A percentile compares a stretch with the other conserved stretches of the same genome.
Evolutionary conservation across 2,888 invertebrate species (phyloP).

Genomic region (Andrena camellia): DNA sequence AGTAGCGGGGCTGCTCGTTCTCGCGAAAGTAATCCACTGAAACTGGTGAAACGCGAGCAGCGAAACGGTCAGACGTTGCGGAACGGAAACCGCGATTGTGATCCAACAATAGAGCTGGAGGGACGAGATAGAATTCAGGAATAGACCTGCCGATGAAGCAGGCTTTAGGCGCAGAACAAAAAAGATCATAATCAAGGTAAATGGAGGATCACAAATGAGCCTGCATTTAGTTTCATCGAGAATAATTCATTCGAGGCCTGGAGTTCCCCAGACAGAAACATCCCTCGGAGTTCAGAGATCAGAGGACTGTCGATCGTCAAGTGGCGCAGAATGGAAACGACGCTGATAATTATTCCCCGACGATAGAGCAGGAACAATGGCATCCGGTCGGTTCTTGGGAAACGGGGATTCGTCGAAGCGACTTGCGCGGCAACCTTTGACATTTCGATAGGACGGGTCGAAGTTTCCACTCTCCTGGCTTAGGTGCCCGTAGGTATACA

Average conservation of each 20-base stretch:
- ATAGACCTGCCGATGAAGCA: background rate
- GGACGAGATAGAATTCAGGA: conserved; percentile 5
- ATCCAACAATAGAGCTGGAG: conserved; percentile 12
- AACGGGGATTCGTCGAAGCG: conserved; percentile 66
- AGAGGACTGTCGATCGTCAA: conserved; percentile 6
- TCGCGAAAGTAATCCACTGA: background rate
- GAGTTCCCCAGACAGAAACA: too few species aligned
- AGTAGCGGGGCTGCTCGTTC: background rate
- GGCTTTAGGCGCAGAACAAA: background rate
- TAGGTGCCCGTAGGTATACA: conserved; percentile 46
- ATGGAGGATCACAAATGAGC: too few species aligned
- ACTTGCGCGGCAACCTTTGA: conserved; percentile 82
- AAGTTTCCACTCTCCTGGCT: conserved; percentile 68
- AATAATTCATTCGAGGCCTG: too few species aligned
- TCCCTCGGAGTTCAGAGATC: background rate
- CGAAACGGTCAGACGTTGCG: background rate
- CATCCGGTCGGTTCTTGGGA: conserved; percentile 57
- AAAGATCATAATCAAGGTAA: too few species aligned
- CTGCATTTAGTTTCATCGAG: too few species aligned
- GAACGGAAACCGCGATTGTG: conserved; percentile 21
- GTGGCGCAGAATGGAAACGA: conserved; percentile 38
- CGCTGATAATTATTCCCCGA: conserved; percentile 57
- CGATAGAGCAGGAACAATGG: conserved; percentile 60
- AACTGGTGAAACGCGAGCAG: background rate
- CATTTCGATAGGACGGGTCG: conserved; percentile 80